Percentiles rank a stretch among this genome's conserved stretches.
phyloP scores from a whole-genome alignment of 2,113 vertebrate genomes.

The Ptychochromis oligacanthus region DNA sequence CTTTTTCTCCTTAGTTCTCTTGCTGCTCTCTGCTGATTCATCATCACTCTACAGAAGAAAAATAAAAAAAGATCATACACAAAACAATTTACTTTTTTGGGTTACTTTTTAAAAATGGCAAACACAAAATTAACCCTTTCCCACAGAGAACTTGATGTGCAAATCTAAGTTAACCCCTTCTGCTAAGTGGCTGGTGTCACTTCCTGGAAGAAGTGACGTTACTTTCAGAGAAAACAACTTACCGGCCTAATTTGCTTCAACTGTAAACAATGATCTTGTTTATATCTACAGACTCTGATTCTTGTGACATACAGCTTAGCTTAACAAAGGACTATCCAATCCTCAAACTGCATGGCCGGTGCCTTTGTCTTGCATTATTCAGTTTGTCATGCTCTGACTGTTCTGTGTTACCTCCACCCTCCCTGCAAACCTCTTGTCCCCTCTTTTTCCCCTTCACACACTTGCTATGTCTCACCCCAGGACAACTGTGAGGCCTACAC shows the following conservation, averaged over 20 bases:
- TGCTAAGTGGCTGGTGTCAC: background rate
- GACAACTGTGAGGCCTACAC: slow-evolving; percentile 52
- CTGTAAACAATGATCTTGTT: slow-evolving; percentile 6
- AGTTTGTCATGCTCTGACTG: background rate
- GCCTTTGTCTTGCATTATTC: background rate
- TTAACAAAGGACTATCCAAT: background rate
- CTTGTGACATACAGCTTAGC: background rate
- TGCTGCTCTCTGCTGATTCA: slow-evolving; percentile 10
- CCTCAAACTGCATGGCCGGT: background rate
- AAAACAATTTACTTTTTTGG: background rate
- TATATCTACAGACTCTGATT: background rate
- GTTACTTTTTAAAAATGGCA: background rate
- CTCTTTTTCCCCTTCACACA: slow-evolving; percentile 13
- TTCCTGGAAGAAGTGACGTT: slow-evolving; percentile 27
- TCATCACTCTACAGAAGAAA: slow-evolving; percentile 34
- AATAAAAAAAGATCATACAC: background rate
- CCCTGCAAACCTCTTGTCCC: background rate
- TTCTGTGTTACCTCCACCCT: slow-evolving; percentile 7
- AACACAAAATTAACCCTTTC: background rate
- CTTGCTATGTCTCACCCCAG: slow-evolving; percentile 65
- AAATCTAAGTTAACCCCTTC: background rate
- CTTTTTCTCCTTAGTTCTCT: background rate
- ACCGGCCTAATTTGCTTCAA: accelerated
- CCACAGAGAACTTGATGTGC: background rate
- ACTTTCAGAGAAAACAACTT: background rate